Evolutionary conservation across 2,797 vertebrate genomes (phyloP), one percentile per base, ranked within the genome.

Genomic region (Pipistrellus nathusii): DNA sequence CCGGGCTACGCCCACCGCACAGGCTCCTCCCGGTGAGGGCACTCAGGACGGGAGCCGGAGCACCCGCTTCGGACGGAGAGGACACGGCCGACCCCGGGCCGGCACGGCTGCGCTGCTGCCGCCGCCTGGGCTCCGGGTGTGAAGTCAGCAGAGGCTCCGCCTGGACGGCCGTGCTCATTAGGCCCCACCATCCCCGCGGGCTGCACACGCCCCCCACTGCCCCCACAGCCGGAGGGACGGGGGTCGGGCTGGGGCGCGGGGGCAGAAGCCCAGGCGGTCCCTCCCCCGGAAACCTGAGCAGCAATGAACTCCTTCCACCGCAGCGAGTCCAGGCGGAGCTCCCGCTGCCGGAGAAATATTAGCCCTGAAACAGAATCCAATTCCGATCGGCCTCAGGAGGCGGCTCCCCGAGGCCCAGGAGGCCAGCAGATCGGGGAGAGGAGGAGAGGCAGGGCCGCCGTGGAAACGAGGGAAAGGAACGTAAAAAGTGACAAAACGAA

Each of bases 291-390:
- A 48, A 91, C 80, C 69, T 1, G 0, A 23, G 68, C 72, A 51
- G 91, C 89, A 84, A 94, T 95, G 62, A 95, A 64, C 89, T 77
- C 84, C 91, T 12, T 46, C 44, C 44, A 10, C 44, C 44, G 9
- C 44, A 46, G 9, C 44, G 6, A 41, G 80, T 59, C 87, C 84
- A 77, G 91, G 82, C 1, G 85, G 87, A 95, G 93, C 20, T 35
- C 85, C 94, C 77, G 95, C 72, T 94, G 93, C 93, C 86, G 84
- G 75, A 35, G 77, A 96, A 93, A 95, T 82, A 95, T 91, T 86
- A 89, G 94, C 84, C 93, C 81, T 82, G 69, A 90, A 96, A 91
- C 94, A 91, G 90, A 96, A 94, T 71, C 76, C 18, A 21, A 41
- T 41, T 6, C 38, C 38, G 38, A 41, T 7, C 38, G 38, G 38